Evolutionary conservation across 2,113 vertebrate genomes (phyloP), one percentile per base, ranked within the genome.

Genomic region (Prionailurus bengalensis): DNA sequence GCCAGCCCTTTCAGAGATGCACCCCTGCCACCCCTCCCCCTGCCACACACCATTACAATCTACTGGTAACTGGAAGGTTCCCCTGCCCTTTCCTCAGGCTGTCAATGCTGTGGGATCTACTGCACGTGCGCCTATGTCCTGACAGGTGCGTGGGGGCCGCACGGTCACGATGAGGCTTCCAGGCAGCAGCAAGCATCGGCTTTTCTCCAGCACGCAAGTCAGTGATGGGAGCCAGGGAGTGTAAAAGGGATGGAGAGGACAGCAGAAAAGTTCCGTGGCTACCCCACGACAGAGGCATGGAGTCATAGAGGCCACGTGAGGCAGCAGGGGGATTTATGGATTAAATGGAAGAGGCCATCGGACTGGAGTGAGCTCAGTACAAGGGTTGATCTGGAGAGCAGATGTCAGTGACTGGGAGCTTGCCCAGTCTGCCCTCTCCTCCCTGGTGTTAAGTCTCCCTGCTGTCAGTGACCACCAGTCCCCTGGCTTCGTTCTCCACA

Each of bases 361-460:
- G 98, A 97, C 97, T 98, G 8, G 7, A 98, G 94, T 96, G 98
- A 98, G 98, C 98, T 99, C 96, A 97, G 98, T 16, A 81, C 39
- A 96, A 99, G 98, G 98, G 99, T 99, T 99, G 99, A 99, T 97
- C 98, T 93, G 98, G 98, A 98, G 97, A 99, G 98, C 99, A 99
- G 99, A 99, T 99, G 99, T 99, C 98, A 80, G 98, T 89, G 95
- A 98, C 73, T 80, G 21, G 68, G 81, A 76, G 65, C 71, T 99
- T 99, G 98, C 98, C 98, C n/a, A 9, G 1, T 53, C 90, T 93
- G 93, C 55, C 87, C 66, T 79, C 82, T 78, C 84, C 95, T 95
- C 71, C 83, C 93, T 16, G 97, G 89, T 98, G 98, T 99, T 98
- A 99, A 99, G 99, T 98, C 90, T 94, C 98, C 97, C 97, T 98